Evolutionary conservation across 2,888 invertebrate genomes (phyloP).

Genomic region (Andrena trimmerana): DNA sequence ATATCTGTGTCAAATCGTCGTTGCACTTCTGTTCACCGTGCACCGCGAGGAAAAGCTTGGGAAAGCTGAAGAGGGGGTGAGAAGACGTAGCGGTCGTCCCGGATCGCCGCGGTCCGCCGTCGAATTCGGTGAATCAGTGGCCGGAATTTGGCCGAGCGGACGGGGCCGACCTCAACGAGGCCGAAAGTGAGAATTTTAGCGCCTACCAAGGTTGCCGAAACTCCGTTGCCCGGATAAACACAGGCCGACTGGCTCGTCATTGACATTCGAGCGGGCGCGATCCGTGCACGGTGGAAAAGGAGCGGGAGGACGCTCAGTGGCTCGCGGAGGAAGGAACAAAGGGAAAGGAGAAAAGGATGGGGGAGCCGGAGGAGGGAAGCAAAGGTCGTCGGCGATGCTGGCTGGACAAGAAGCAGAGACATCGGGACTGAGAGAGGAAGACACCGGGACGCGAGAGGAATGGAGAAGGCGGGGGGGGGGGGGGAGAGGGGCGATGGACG

Average conservation of each 20-base stretch:
- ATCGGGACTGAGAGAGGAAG: neutral
- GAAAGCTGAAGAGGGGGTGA: neutral
- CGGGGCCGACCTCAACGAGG: constrained; percentile 63
- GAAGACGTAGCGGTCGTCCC: neutral
- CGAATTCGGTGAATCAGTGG: constrained; percentile 63
- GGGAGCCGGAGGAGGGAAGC: constrained; percentile 39
- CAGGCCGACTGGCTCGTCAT: constrained; percentile 55
- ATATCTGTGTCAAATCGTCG: no score
- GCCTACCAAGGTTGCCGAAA: constrained; percentile 80
- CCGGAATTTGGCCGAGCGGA: constrained; percentile 60
- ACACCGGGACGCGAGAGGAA: neutral
- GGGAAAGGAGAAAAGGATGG: constrained; percentile 34
- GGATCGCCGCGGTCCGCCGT: constrained; percentile 14
- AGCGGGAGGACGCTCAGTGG: constrained; percentile 7
- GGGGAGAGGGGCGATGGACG: constrained; percentile 26
- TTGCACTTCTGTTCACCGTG: neutral
- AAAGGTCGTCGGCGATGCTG: constrained; percentile 38
- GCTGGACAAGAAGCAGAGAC: constrained; percentile 15
- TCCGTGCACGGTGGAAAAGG: constrained; percentile 2
- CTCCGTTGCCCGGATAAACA: constrained; percentile 65
- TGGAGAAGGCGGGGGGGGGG: neutral
- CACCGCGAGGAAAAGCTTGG: neutral
- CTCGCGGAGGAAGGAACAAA: constrained; percentile 42
- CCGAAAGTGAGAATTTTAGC: constrained; percentile 81
- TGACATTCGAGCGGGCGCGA: constrained; percentile 65